Evolutionary conservation across 2,113 vertebrate species (phyloP).

Genomic region (Hippolais icterina): DNA sequence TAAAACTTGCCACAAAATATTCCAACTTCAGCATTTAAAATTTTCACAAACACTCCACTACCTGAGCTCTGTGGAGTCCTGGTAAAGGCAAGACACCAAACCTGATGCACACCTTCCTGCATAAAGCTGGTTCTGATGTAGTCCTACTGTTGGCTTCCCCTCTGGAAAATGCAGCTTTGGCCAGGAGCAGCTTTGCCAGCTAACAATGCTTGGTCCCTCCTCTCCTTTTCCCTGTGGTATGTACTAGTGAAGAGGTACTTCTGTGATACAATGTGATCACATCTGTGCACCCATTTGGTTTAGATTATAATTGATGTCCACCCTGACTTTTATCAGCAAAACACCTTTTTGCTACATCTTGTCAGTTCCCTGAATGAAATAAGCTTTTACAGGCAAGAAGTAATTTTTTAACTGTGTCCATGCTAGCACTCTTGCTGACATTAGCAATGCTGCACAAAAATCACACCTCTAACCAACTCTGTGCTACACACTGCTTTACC

Average conservation of each 20-base stretch:
- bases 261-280: neutral
- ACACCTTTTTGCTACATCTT: neutral
- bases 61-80: neutral
- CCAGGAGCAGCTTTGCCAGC: neutral
- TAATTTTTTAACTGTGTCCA: neutral
- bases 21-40: neutral
- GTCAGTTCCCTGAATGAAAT: neutral
- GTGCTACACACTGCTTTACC: neutral
- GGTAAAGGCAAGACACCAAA: neutral
- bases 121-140: neutral
- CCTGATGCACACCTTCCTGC: neutral
- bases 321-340: neutral
- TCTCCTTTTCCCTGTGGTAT: accelerated
- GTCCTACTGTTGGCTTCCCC: neutral
- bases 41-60: neutral
- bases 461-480: slow-evolving; percentile 39
- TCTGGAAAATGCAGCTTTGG: neutral
- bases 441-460: neutral
- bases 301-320: neutral
- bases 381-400: neutral
- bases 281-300: neutral
- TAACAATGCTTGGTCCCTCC: neutral
- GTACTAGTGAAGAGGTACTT: neutral
- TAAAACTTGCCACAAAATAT: neutral
- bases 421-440: neutral